Evolutionary conservation across 2,113 vertebrate species (phyloP), one percentile per base, ranked within the genome.

Genomic region (Heloderma charlesbogerti): DNA sequence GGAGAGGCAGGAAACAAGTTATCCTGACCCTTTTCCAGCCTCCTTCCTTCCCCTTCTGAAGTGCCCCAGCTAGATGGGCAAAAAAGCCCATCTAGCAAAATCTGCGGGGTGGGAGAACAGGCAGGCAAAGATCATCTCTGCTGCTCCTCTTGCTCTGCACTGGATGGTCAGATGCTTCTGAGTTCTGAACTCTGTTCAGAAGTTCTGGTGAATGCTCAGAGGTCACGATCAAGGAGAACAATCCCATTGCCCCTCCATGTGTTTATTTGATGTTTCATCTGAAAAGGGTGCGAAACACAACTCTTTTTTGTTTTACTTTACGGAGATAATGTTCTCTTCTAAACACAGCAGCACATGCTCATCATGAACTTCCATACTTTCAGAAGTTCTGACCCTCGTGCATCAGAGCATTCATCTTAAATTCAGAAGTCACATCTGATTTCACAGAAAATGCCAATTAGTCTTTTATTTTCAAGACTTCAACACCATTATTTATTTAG

Each of bases 291-390:
- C 92, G 93, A 94, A 93, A 95, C 86, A 88, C 80, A 90, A 89
- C 93, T 91, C 93, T 94, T 91, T 93, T 87, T 92, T 94, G 71
- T 84, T 90, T 92, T 79, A 48, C 90, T 57, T 43, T 37, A 3
- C 2, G 37, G 69, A 69, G 31, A 63, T 34, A 60, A 45, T 92
- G 91, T 86, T 40, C 88, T 94, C 93, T 93, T 88, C 93, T 54
- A 84, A 92, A 13, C 85, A 92, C n/a, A 87, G 89, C 91, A 0
- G 34, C 22, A 88, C 87, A 85, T 87, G 81, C 54, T 85, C 91
- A 34, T 82, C 90, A 93, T 90, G 91, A 89, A 57, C 34, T 84
- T 92, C 34, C 77, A 15, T 87, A 87, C 63, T 93, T 92, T 25
- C 25, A 72, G 91, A 92, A 91, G 8, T 15, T 78, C 86, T 91